Evolutionary conservation across 1,140 invertebrate genomes (phyloP).

Genomic region (Drosophila fuyamai): DNA sequence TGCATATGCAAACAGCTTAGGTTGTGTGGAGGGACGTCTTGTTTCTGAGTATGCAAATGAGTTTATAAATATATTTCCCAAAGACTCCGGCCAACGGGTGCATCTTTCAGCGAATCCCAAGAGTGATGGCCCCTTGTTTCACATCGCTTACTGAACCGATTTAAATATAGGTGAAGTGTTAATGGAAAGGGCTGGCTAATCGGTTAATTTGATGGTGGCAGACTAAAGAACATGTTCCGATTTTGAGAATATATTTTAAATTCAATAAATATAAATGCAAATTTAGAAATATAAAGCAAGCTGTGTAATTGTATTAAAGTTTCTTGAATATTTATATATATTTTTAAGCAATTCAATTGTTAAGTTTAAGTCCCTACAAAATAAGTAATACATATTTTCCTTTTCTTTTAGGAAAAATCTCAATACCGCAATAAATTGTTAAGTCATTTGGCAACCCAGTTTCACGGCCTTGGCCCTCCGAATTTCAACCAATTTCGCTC

Average conservation of each 20-base stretch:
- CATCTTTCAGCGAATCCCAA: conserved; percentile 5
- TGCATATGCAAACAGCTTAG: conserved; percentile 60
- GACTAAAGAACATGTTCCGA: background rate
- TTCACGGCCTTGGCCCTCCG: conserved; percentile 24
- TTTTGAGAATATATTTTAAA: background rate
- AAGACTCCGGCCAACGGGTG: conserved; percentile 43
- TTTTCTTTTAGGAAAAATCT: background rate
- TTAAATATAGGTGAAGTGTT: conserved; percentile 54
- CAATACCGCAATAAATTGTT: conserved; percentile 17
- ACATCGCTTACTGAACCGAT: conserved; percentile 28
- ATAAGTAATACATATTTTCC: too few species aligned
- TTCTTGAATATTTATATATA: background rate
- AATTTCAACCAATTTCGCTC: conserved; percentile 30
- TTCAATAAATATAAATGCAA: too few species aligned
- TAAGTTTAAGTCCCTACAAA: too few species aligned
- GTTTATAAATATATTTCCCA: conserved; percentile 74
- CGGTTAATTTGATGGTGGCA: background rate
- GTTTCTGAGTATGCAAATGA: conserved; percentile 71
- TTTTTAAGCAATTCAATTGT: background rate
- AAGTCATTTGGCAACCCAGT: conserved; percentile 31
- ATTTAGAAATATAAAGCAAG: too few species aligned
- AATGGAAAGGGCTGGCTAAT: conserved; percentile 45
- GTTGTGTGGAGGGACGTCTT: conserved; percentile 27
- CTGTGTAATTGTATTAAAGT: background rate
- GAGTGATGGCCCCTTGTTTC: background rate